A percentile compares a stretch with the other conserved stretches of the same genome.
Conservation (phyloP, 2,888 invertebrate genomes). For the Drosophila niveifrons region DNA sequence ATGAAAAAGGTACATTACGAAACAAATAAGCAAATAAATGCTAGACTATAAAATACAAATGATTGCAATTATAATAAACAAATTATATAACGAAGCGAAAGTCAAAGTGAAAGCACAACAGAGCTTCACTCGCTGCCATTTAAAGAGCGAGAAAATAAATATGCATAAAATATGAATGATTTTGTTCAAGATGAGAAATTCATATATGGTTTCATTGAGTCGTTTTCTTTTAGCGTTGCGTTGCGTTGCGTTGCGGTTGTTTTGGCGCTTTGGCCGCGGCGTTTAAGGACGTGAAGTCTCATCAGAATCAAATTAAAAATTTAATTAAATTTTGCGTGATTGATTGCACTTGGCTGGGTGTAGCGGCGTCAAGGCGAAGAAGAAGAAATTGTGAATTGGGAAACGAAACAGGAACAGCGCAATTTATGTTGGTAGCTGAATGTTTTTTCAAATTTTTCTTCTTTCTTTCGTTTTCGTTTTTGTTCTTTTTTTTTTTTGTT, state of each 20-base stretch:
- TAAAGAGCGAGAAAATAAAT: not conserved
- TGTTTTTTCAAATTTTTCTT: conserved; percentile 51
- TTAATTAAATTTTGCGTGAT: conserved; percentile 77
- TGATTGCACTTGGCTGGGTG: conserved; percentile 66
- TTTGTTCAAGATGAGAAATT: not conserved
- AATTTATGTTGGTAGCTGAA: conserved; percentile 54
- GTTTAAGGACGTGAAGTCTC: conserved; percentile 25
- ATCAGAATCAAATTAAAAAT: conserved; percentile 59
- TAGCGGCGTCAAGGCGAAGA: not conserved
- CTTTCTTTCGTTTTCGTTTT: too few species aligned
- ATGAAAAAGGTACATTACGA: not conserved
- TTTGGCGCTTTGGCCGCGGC: conserved; percentile 18
- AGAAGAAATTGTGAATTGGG: too few species aligned
- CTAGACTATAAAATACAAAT: not conserved
- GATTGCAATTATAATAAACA: not conserved
- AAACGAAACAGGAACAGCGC: conserved; percentile 25
- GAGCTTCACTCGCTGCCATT: not conserved
- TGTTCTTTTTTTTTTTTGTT: conserved; percentile 18
- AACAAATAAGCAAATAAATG: not conserved
- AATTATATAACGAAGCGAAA: too few species aligned
- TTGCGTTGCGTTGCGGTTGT: conserved; percentile 3
- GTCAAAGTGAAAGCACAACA: too few species aligned
- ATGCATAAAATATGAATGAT: not conserved
- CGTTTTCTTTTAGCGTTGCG: not conserved
- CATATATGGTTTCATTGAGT: conserved; percentile 5